Conservation (phyloP, 2,113 vertebrate genomes). For the Notiomystis cincta region DNA sequence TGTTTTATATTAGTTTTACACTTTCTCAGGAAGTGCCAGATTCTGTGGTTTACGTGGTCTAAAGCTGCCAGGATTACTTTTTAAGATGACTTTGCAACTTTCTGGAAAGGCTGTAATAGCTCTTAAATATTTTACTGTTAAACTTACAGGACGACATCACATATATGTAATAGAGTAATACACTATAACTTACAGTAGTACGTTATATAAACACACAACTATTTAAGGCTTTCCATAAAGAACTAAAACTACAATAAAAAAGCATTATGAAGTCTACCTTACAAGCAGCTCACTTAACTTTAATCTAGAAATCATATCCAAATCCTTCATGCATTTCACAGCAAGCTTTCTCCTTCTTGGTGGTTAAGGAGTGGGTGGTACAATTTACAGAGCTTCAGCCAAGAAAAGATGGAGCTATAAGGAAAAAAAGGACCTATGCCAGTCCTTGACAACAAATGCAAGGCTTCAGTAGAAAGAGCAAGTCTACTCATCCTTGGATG, state of each 20-base stretch:
- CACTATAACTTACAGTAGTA: background rate
- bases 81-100: background rate
- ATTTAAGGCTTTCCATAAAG: background rate
- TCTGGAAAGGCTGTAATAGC: background rate
- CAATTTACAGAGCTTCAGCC: background rate
- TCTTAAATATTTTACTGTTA: background rate
- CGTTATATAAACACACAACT: background rate
- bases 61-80: background rate
- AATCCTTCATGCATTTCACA: background rate
- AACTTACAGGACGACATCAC: background rate
- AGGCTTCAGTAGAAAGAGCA: background rate
- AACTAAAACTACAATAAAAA: background rate
- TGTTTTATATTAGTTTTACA: background rate
- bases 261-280: background rate
- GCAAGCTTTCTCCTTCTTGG: background rate
- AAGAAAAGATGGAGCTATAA: background rate
- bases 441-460: background rate
- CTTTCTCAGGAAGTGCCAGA: background rate
- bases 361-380: background rate
- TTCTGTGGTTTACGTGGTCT: background rate
- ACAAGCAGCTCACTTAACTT: background rate
- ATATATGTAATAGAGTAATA: background rate
- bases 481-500: background rate
- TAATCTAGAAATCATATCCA: slow-evolving; percentile 11
- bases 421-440: background rate